Evolutionary conservation across 2,113 vertebrate genomes (phyloP).

Genomic region (Menura novaehollandiae): DNA sequence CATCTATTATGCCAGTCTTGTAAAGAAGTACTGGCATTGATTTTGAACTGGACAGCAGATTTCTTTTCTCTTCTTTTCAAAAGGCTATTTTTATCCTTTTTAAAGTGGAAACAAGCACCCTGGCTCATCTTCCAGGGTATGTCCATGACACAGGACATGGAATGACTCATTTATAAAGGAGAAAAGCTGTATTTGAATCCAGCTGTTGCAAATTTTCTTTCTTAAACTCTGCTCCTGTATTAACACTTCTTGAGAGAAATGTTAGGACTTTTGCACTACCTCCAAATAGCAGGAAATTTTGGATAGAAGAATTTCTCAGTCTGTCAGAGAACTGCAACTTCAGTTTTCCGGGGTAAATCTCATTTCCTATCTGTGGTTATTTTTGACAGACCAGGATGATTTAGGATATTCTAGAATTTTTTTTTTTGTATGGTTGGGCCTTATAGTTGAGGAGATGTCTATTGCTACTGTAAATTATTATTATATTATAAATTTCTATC

Average conservation of each 20-base stretch:
- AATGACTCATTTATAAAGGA: neutral
- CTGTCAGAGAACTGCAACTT: neutral
- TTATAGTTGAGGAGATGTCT: neutral
- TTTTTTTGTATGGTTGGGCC: neutral
- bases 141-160: neutral
- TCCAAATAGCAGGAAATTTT: neutral
- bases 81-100: neutral
- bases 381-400: neutral
- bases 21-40: neutral
- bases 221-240: neutral
- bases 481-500: neutral
- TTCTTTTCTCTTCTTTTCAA: neutral
- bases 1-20: neutral
- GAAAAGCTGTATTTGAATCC: neutral
- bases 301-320: neutral
- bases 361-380: neutral
- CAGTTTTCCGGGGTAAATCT: neutral
- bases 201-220: neutral
- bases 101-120: neutral
- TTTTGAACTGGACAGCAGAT: neutral
- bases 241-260: neutral
- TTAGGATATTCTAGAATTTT: neutral
- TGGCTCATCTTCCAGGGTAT: neutral
- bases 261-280: neutral
- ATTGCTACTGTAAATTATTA: neutral